phyloP scores from a whole-genome alignment of 2,113 vertebrate genomes.

The Otus sunia region DNA sequence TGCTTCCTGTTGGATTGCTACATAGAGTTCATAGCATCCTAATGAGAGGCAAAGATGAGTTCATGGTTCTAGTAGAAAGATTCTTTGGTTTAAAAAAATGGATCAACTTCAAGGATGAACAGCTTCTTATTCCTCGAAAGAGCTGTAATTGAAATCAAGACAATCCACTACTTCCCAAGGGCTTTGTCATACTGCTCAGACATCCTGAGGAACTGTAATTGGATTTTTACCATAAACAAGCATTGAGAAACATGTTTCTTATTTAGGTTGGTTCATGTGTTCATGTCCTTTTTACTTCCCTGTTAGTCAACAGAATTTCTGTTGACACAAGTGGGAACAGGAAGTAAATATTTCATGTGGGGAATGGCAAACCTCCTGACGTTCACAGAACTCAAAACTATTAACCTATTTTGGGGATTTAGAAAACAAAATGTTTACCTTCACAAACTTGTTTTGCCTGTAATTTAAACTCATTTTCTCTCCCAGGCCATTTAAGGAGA shows the following conservation, averaged over 20 bases:
- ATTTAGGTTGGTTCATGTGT: neutral
- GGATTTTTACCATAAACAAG: slow-evolving; percentile 18
- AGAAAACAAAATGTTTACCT: slow-evolving; percentile 51
- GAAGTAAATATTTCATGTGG: neutral
- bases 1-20: neutral
- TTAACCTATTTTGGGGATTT: neutral
- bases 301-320: slow-evolving; percentile 10
- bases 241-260: neutral
- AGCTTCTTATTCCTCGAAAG: neutral
- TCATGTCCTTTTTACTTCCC: neutral
- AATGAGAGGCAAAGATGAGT: neutral
- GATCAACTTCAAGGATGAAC: neutral
- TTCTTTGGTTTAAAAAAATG: neutral
- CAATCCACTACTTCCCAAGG: neutral
- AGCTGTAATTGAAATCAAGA: neutral
- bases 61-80: neutral
- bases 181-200: neutral
- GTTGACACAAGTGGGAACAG: neutral
- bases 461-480: slow-evolving; percentile 16
- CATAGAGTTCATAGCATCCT: neutral
- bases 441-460: neutral
- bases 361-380: neutral
- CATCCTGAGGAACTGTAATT: neutral
- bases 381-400: neutral
- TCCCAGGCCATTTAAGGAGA: neutral